Evolutionary conservation across 2,113 vertebrate species (phyloP), one percentile per base, ranked within the genome.

Genomic region (Labeo catla): DNA sequence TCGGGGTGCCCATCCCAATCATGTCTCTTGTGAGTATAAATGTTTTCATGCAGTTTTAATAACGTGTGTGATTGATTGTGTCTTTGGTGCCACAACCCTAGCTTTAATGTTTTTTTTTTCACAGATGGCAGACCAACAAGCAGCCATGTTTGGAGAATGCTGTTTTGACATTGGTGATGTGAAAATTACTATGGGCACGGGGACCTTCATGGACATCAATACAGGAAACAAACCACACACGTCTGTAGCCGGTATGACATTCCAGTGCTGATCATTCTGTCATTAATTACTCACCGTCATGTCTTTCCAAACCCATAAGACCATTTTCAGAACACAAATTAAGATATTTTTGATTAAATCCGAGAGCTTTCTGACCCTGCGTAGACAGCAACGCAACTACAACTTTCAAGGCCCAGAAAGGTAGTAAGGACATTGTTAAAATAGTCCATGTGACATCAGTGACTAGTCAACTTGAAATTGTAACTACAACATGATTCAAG

Each of bases 131-230:
- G 98, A 99, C 91, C 98, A 99, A 90, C 98, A 99, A 92, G 95
- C 98, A 8, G 98, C 97, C 65, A 97, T 98, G 97, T 99, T 99
- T 92, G 98, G 98, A 76, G 96, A 99, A 83, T 99, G 98, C 92
- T 99, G 98, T 91, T 99, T 99, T 91, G 94, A 96, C 8, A 88
- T 89, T 0, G 98, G 98, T 65, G 97, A 98, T 49, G 94, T 98
- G 83, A 99, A 99, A 88, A 89, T 99, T 89, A 99, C 98, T 1
- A 98, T 99, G 97, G 98, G 98, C 89, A 99, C 97, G 0, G 98
- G 98, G 45, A 96, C 97, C 3, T 99, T 99, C 91, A 95, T 99
- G 96, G 92, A 97, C 84, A 97, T 99, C 87, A 99, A 99, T 91
- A 99, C 97, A 7, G 98, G 98, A 84, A 94, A 86, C 83, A 94